Evolutionary conservation across 2,797 vertebrate species (phyloP).

Genomic region (Pristis pectinata): DNA sequence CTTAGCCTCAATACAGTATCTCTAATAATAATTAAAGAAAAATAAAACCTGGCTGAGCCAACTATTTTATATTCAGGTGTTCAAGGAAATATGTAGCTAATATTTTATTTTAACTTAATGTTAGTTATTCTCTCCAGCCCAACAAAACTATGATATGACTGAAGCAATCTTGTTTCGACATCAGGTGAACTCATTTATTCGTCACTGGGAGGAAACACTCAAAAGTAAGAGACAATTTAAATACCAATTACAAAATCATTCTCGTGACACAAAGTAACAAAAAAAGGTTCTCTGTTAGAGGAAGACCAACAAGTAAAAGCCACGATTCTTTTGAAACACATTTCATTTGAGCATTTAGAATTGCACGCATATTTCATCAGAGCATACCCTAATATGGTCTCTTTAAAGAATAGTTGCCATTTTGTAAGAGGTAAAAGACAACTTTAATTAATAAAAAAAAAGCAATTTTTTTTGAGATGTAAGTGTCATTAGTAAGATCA

Average conservation of each 20-base stretch:
- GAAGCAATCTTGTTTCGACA: background rate
- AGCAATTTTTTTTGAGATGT: too few relatives aligned
- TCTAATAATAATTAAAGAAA: background rate
- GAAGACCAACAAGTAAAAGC: background rate
- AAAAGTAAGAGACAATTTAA: background rate
- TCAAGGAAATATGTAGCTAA: background rate
- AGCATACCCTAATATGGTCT: background rate
- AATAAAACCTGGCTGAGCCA: background rate
- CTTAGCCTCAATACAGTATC: background rate
- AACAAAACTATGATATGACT: background rate
- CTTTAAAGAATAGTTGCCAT: background rate
- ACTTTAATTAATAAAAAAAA: background rate
- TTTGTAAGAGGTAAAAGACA: background rate
- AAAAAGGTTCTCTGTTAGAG: background rate
- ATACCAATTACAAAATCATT: background rate
- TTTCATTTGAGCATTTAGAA: background rate
- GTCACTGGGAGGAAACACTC: background rate
- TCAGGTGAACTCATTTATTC: background rate
- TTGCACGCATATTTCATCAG: background rate
- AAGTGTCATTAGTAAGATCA: too few relatives aligned
- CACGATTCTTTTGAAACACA: background rate
- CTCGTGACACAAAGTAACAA: background rate
- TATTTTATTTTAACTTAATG: background rate
- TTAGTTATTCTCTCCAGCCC: background rate
- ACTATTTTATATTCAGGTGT: background rate